Conservation (phyloP, 2,113 vertebrate species). For the Cinclus cinclus region DNA sequence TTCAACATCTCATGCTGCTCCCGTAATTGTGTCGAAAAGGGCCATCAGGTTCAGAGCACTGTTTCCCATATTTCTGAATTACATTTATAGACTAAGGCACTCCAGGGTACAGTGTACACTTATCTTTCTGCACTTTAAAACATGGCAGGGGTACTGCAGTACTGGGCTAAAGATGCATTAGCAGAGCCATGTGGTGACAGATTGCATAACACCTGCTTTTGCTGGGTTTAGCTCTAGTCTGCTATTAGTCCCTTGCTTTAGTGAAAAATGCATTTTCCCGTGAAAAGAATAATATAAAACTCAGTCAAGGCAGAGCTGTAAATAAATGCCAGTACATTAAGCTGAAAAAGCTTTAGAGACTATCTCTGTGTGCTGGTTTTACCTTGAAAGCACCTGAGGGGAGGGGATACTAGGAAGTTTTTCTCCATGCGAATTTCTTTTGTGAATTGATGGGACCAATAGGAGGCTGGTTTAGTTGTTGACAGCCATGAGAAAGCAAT, state of each 20-base stretch:
- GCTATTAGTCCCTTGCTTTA: slow-evolving; percentile 37
- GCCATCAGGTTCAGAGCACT: slow-evolving; percentile 1
- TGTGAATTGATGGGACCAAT: too few relatives aligned
- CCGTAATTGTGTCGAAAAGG: slow-evolving; percentile 20
- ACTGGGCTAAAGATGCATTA: slow-evolving; percentile 43
- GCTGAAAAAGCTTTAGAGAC: background rate
- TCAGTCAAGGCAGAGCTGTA: background rate
- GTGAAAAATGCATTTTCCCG: background rate
- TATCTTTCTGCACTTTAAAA: slow-evolving; percentile 47
- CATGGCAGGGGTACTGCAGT: background rate
- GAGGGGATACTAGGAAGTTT: too few relatives aligned
- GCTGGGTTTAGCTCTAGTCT: slow-evolving; percentile 7
- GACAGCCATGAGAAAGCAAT: too few relatives aligned
- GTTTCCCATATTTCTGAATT: slow-evolving; percentile 43
- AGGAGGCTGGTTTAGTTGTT: too few relatives aligned
- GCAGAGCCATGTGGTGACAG: slow-evolving; percentile 4
- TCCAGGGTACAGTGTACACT: background rate
- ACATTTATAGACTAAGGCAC: slow-evolving; percentile 7
- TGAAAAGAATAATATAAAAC: background rate
- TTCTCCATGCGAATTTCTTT: too few relatives aligned
- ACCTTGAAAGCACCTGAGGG: too few relatives aligned
- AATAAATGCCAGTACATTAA: background rate
- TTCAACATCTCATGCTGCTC: background rate
- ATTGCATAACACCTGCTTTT: slow-evolving; percentile 26
- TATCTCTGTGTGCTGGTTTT: too few relatives aligned